Percentiles rank a stretch among this genome's conserved stretches.
These are phyloP conservation scores for Hylomyscus alleni DNA, from an alignment of 2,797 vertebrate species.

Conservation along the genomic window DNA sequence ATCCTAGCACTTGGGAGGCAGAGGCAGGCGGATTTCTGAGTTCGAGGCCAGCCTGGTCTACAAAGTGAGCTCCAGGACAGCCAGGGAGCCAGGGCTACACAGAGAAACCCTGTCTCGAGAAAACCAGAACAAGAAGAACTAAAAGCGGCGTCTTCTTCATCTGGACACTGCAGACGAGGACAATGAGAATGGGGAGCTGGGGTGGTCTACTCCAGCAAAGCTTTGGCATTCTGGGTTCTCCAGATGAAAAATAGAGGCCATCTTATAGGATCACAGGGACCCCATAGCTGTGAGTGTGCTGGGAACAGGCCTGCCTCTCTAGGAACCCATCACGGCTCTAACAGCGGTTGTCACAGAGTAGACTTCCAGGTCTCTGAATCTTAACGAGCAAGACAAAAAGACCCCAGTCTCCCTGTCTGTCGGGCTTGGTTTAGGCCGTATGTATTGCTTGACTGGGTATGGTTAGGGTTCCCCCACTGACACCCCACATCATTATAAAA, in stretches of 20 bases:
- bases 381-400: not conserved
- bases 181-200: fast-evolving
- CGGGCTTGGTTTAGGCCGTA: not conserved
- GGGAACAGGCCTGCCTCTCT: not conserved
- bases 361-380: no score
- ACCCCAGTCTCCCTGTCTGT: fast-evolving
- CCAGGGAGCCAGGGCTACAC: no score
- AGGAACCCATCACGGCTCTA: not conserved
- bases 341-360: not conserved
- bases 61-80: no score
- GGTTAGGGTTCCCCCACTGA: no score
- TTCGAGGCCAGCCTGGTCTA: no score
- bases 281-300: not conserved
- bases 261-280: no score
- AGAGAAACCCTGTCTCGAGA: no score
- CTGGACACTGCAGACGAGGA: not conserved
- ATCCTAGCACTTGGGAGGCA: no score
- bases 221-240: not conserved
- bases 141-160: no score
- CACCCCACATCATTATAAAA: not conserved
- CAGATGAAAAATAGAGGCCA: not conserved
- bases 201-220: not conserved
- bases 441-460: not conserved
- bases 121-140: no score
- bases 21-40: no score